Evolutionary conservation across 2,113 vertebrate genomes (phyloP).

Genomic region (Pteruthius melanotis): DNA sequence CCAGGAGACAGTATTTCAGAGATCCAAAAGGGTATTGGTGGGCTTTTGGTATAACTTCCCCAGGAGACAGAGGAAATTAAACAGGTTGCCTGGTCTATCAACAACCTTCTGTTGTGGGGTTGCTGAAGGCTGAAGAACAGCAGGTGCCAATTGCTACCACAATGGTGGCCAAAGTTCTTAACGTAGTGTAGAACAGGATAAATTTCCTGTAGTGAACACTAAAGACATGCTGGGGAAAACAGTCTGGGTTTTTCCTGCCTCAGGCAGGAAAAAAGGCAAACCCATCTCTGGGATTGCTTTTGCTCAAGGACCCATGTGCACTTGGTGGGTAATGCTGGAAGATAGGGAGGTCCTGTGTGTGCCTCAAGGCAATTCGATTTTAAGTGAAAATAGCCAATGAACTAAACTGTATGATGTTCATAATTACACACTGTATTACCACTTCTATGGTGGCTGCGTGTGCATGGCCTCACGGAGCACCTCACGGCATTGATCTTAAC

Average conservation of each 20-base stretch:
- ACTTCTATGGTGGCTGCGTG: not conserved
- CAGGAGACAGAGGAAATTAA: not conserved
- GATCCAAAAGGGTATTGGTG: not conserved
- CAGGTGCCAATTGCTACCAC: not conserved
- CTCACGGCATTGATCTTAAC: fast-evolving
- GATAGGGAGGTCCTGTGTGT: not conserved
- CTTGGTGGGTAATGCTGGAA: not conserved
- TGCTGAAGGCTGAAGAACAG: not conserved
- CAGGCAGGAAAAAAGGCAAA: not conserved
- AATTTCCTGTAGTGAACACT: not conserved
- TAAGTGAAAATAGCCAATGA: not conserved
- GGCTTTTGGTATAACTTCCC: not conserved
- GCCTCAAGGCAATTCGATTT: not conserved
- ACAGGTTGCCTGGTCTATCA: not conserved
- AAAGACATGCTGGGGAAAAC: not conserved
- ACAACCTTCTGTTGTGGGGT: not conserved
- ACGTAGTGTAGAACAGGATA: not conserved
- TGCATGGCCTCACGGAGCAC: not conserved
- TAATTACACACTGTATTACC: not conserved
- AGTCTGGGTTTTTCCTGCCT: not conserved
- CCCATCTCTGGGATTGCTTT: not conserved
- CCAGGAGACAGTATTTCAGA: not conserved
- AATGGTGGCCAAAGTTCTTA: not conserved
- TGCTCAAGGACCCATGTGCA: not conserved
- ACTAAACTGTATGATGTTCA: not conserved